phyloP scores from a whole-genome alignment of 1,140 invertebrate species.

The Dryas iulia region DNA sequence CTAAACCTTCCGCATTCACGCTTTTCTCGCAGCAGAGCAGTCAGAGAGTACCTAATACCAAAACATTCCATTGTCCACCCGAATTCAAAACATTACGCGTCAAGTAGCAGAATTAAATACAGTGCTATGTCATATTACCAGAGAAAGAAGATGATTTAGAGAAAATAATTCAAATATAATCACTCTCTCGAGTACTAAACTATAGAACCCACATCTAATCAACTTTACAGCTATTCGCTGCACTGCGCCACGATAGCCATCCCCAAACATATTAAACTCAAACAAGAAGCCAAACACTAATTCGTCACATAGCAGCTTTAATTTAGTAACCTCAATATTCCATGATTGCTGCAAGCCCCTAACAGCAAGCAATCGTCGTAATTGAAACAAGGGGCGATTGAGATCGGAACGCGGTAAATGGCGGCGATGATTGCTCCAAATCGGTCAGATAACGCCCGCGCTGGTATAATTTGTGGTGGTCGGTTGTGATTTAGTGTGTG shows the following conservation, averaged over 20 bases:
- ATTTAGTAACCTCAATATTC: neutral
- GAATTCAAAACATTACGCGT: neutral
- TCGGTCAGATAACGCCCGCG: neutral
- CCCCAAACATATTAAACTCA: neutral
- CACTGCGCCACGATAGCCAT: too few relatives aligned
- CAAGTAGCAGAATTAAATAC: neutral
- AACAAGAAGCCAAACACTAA: neutral
- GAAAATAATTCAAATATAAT: too few relatives aligned
- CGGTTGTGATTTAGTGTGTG: neutral
- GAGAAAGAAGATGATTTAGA: neutral
- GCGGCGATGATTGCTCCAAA: conserved; percentile 13
- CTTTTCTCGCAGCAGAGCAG: too few relatives aligned
- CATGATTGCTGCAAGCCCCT: neutral
- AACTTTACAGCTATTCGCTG: too few relatives aligned
- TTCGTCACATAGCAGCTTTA: neutral
- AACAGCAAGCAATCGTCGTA: neutral
- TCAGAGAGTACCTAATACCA: neutral
- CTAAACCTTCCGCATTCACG: too few relatives aligned
- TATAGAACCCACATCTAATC: too few relatives aligned
- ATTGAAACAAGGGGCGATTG: conserved; percentile 5
- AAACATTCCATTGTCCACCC: neutral
- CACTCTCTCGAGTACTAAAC: too few relatives aligned
- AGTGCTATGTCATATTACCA: neutral
- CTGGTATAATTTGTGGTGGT: neutral
- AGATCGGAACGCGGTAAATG: conserved; percentile 8